Percentiles rank a stretch among this genome's conserved stretches.
These are phyloP conservation scores for Acanthoscelides obtectus DNA, from an alignment of 2,888 invertebrate species.

Conservation along the genomic window DNA sequence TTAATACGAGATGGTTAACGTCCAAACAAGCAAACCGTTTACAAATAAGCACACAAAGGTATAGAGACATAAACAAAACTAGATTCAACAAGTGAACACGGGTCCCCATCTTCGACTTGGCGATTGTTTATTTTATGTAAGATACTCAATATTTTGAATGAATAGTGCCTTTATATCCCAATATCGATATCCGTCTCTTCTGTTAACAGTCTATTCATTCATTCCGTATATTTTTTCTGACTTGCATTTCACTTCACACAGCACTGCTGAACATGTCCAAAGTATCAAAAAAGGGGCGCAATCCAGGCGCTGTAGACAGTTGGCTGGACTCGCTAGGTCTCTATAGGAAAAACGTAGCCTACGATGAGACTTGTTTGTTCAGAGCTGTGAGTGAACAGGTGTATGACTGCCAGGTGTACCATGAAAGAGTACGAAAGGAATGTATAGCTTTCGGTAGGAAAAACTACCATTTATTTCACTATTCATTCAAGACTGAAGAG, in stretches of 20 bases:
- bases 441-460: constrained; percentile 69
- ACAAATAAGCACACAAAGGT: too few species aligned
- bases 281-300: constrained; percentile 36
- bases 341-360: constrained; percentile 82
- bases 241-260: too few species aligned
- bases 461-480: constrained; percentile 57
- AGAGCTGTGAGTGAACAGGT: constrained; percentile 85
- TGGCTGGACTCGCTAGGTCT: constrained; percentile 76
- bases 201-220: too few species aligned
- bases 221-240: too few species aligned
- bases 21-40: background rate
- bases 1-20: background rate
- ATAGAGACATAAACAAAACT: background rate
- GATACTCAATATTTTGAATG: background rate
- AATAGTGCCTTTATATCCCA: background rate
- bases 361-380: constrained; percentile 85
- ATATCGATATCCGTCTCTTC: background rate
- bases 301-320: constrained; percentile 56
- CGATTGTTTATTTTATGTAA: background rate
- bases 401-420: constrained; percentile 64
- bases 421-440: constrained; percentile 67
- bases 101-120: background rate
- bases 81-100: background rate
- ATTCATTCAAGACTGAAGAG: constrained; percentile 34
- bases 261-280: constrained; percentile 13